Conservation (phyloP, 2,797 vertebrate genomes). For the Paedocypris micromegethes region DNA sequence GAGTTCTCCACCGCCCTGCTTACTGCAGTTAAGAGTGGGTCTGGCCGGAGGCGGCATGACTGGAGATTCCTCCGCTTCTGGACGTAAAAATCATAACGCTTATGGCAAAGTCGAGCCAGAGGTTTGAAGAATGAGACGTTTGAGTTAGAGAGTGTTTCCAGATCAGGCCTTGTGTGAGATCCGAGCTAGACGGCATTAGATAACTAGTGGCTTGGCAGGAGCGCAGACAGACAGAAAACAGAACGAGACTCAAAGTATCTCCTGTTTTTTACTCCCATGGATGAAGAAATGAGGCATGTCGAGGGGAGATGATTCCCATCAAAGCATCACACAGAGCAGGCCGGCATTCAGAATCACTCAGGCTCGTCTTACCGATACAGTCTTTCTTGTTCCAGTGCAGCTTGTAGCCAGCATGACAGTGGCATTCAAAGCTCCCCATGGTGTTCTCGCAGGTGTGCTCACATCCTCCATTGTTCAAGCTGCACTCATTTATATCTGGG, state of each 20-base stretch:
- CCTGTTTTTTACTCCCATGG: conserved; percentile 78
- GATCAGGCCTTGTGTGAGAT: conserved; percentile 2
- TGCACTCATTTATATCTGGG: conserved; percentile 92
- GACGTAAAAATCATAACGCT: conserved; percentile 74
- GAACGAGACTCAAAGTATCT: conserved; percentile 86
- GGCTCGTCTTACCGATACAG: conserved; percentile 85
- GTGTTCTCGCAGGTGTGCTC: conserved; percentile 87
- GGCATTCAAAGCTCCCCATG: conserved; percentile 81
- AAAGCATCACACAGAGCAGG: conserved; percentile 3
- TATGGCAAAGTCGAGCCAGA: conserved; percentile 57
- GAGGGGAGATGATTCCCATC: conserved; percentile 16
- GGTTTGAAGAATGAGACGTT: conserved; percentile 15
- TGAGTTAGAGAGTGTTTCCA: conserved; percentile 3
- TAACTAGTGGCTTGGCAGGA: conserved; percentile 55
- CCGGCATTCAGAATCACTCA: conserved; percentile 8
- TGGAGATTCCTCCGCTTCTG: conserved; percentile 79
- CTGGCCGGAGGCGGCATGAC: conserved; percentile 65
- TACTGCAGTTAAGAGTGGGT: conserved; percentile 84
- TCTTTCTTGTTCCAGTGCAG: conserved; percentile 98
- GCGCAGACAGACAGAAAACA: conserved; percentile 55
- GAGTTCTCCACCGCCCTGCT: conserved; percentile 82
- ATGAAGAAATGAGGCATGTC: conserved; percentile 30
- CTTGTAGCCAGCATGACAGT: conserved; percentile 81
- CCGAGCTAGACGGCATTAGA: conserved; percentile 30
- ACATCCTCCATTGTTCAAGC: conserved; percentile 91